Conservation (phyloP, 2,113 vertebrate species). For the Stigmatopora argus region DNA sequence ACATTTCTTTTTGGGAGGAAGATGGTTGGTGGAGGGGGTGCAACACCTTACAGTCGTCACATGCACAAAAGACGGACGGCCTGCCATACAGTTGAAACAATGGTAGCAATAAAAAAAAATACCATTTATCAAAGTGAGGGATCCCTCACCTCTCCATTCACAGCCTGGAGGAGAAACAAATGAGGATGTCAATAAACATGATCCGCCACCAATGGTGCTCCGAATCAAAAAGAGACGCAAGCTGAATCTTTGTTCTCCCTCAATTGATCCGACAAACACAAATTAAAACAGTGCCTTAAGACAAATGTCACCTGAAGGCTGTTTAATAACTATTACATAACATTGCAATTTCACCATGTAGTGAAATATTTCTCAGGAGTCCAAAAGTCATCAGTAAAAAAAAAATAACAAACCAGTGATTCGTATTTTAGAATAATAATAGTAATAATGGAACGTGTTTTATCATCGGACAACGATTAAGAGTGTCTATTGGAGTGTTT, state of each 20-base stretch:
- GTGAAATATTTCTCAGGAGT: no score
- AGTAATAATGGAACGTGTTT: background rate
- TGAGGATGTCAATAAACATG: conserved; percentile 42
- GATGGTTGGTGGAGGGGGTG: conserved; percentile 10
- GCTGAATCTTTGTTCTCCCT: background rate
- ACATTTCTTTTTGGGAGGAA: conserved; percentile 13
- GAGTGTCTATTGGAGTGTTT: background rate
- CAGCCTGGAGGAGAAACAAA: conserved; percentile 67
- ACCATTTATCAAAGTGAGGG: conserved; percentile 63
- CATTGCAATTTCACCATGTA: background rate
- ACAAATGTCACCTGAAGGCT: conserved; percentile 12
- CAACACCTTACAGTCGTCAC: conserved; percentile 30
- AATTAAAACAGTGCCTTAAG: background rate
- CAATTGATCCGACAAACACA: background rate
- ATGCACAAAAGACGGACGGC: conserved; percentile 35
- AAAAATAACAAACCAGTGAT: background rate
- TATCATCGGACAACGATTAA: background rate
- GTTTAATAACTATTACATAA: conserved; percentile 12
- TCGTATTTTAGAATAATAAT: background rate
- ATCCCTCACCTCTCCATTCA: conserved; percentile 57
- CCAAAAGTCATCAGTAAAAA: background rate
- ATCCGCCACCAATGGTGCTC: conserved; percentile 2
- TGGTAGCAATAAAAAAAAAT: conserved; percentile 56
- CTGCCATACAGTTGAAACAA: conserved; percentile 38
- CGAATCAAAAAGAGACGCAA: background rate